These are phyloP conservation scores for Neomonachus schauinslandi DNA, from an alignment of 2,113 vertebrate genomes.

Conservation along the genomic window DNA sequence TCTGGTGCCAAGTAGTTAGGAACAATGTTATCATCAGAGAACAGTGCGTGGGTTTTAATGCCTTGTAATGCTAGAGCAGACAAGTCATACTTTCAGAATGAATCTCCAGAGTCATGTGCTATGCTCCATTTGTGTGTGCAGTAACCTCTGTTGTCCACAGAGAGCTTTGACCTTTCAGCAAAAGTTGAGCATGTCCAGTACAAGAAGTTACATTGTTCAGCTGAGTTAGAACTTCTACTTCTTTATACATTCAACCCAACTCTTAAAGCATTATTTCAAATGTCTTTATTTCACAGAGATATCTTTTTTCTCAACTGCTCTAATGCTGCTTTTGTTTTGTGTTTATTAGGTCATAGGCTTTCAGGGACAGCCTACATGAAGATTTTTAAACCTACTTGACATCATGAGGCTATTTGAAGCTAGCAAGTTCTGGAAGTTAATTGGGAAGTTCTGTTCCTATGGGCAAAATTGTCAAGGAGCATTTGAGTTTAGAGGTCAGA, in stretches of 20 bases:
- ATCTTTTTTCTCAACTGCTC: neutral
- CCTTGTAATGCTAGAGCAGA: constrained; percentile 38
- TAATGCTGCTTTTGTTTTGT: neutral
- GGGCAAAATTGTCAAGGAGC: neutral
- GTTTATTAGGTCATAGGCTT: neutral
- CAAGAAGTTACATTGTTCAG: constrained; percentile 45
- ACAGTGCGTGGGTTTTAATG: constrained; percentile 59
- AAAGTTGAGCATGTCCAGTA: neutral
- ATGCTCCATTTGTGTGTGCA: constrained; percentile 29
- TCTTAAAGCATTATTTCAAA: constrained; percentile 30
- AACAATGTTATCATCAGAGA: constrained; percentile 72
- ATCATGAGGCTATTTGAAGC: neutral
- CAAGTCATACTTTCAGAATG: constrained; percentile 48
- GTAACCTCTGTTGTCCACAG: constrained; percentile 24
- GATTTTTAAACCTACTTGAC: neutral
- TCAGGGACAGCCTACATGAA: neutral
- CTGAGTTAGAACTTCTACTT: constrained; percentile 42
- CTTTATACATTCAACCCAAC: neutral
- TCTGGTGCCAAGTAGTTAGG: constrained; percentile 57
- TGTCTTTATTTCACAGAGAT: constrained; percentile 22
- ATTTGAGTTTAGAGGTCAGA: neutral
- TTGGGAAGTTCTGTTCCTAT: neutral
- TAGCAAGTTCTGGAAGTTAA: neutral
- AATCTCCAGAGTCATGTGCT: constrained; percentile 42
- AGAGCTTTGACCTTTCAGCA: constrained; percentile 63